A percentile compares a stretch with the other conserved stretches of the same genome.
These are phyloP conservation scores for Panopea generosa DNA, from an alignment of 2,888 invertebrate species.

Conservation along the genomic window DNA sequence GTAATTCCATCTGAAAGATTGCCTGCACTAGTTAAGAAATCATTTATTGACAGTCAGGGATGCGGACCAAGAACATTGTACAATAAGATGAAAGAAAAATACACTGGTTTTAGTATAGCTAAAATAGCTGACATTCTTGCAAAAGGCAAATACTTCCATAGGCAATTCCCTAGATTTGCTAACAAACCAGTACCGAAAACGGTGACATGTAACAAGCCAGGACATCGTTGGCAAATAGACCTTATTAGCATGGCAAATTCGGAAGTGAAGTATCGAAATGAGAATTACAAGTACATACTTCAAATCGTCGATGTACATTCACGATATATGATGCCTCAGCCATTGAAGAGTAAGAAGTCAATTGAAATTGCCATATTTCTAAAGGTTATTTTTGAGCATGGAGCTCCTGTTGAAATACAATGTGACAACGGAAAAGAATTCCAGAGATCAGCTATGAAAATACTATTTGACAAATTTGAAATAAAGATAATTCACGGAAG, in stretches of 20 bases:
- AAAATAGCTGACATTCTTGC: slow-evolving; percentile 9
- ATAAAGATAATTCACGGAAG: slow-evolving; percentile 25
- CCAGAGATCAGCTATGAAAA: slow-evolving; percentile 12
- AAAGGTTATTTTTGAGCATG: slow-evolving; percentile 22
- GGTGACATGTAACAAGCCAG: background rate
- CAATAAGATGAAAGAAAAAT: slow-evolving; percentile 26
- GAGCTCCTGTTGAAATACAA: slow-evolving; percentile 23
- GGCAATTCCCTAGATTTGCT: slow-evolving; percentile 11
- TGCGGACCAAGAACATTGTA: slow-evolving; percentile 26
- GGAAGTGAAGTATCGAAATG: background rate
- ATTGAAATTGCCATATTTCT: slow-evolving; percentile 13
- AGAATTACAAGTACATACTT: slow-evolving; percentile 25
- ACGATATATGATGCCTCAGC: slow-evolving; percentile 34
- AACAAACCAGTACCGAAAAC: slow-evolving; percentile 1
- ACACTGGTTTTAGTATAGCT: slow-evolving; percentile 23
- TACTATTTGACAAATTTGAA: slow-evolving; percentile 8
- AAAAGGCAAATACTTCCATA: slow-evolving; percentile 16
- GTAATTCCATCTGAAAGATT: slow-evolving; percentile 22
- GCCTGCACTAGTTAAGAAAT: slow-evolving; percentile 2
- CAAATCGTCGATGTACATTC: slow-evolving; percentile 39
- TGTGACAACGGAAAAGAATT: slow-evolving; percentile 36
- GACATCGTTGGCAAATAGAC: slow-evolving; percentile 17
- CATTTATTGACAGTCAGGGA: slow-evolving; percentile 20
- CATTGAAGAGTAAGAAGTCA: slow-evolving; percentile 14
- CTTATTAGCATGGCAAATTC: slow-evolving; percentile 19